phyloP scores from a whole-genome alignment of 2,113 vertebrate species.

The Vanacampus margaritifer region DNA sequence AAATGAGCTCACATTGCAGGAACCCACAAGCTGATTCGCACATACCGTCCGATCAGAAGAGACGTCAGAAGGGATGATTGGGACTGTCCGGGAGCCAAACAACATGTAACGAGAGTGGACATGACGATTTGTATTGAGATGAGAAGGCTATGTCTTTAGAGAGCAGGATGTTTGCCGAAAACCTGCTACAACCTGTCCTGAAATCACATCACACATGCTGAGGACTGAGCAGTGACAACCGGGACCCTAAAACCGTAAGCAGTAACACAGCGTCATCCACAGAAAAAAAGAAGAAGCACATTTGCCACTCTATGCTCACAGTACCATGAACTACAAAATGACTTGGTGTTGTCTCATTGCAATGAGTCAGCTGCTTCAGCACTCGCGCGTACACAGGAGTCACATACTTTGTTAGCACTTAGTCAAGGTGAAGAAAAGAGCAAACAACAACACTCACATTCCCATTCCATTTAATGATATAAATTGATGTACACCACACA shows the following conservation, averaged over 20 bases:
- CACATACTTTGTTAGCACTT: background rate
- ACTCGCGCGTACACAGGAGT: constrained; percentile 1
- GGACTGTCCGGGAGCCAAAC: constrained; percentile 25
- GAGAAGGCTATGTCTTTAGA: constrained; percentile 13
- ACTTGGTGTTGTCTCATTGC: constrained; percentile 16
- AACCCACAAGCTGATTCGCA: constrained; percentile 25
- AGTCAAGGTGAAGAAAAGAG: background rate
- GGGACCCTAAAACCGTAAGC: constrained; percentile 14
- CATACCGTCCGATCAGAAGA: constrained; percentile 38
- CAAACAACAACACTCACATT: background rate
- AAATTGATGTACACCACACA: too few species aligned
- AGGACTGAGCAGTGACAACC: constrained; percentile 24
- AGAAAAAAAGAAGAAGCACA: too few species aligned
- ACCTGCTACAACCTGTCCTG: constrained; percentile 7
- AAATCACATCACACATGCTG: constrained; percentile 10
- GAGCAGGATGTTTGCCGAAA: constrained; percentile 19
- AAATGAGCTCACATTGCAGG: constrained; percentile 44
- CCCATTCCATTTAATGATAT: too few species aligned
- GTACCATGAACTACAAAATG: background rate
- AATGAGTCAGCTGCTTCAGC: background rate
- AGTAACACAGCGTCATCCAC: background rate
- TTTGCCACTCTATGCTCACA: background rate
- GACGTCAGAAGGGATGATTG: constrained; percentile 28
- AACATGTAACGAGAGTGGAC: constrained; percentile 15
- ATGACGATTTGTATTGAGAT: constrained; percentile 23